Percentiles rank a stretch among this genome's conserved stretches.
phyloP scores from a whole-genome alignment of 2,113 vertebrate species.

The Corythaeola cristata region DNA sequence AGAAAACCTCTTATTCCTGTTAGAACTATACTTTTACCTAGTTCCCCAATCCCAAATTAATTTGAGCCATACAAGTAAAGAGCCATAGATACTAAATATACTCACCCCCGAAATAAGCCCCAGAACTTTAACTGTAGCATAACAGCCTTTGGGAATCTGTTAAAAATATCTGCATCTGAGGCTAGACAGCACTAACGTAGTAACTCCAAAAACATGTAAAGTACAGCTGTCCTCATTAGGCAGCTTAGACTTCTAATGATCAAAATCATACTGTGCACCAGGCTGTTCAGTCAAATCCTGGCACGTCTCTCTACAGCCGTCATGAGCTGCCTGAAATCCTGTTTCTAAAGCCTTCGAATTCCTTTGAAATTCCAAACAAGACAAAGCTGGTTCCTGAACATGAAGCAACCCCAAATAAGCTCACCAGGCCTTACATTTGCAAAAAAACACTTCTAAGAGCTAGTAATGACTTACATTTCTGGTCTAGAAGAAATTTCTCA shows the following conservation, averaged over 20 bases:
- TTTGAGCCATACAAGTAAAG: background rate
- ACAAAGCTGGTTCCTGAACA: background rate
- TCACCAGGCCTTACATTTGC: background rate
- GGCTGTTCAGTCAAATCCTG: background rate
- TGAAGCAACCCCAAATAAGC: conserved; percentile 6
- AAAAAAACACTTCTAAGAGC: background rate
- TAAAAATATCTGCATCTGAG: background rate
- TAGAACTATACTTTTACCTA: background rate
- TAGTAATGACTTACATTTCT: background rate
- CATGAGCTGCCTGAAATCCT: background rate
- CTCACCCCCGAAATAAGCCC: background rate
- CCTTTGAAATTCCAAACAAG: conserved; percentile 13
- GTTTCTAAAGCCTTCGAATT: background rate
- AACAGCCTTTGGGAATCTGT: background rate
- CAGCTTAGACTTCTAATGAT: background rate
- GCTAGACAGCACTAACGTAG: background rate
- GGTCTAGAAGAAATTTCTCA: background rate
- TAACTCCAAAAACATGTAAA: background rate
- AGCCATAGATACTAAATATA: background rate
- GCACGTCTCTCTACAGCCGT: background rate
- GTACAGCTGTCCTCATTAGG: background rate
- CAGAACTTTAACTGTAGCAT: background rate
- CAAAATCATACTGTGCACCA: background rate
- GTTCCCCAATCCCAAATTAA: background rate
- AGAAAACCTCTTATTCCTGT: background rate